Conservation (phyloP, 2,888 invertebrate species). For the Tipula helvola region DNA sequence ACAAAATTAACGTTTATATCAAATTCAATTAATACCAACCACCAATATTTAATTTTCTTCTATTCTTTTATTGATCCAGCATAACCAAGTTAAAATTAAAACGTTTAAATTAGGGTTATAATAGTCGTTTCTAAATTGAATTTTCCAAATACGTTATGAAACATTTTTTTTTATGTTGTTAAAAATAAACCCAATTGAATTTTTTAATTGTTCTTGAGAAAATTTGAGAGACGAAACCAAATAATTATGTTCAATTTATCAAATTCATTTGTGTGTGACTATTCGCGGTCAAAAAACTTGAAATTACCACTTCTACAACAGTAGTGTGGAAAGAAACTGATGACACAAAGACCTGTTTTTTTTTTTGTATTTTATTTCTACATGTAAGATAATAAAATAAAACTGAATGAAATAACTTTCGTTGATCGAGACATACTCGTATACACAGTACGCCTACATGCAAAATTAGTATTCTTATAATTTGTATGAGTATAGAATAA, state of each 20-base stretch:
- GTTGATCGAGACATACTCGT: neutral
- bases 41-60: no score
- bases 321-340: neutral
- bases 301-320: neutral
- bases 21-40: no score
- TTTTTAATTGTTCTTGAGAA: neutral
- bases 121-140: neutral
- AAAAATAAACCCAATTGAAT: neutral
- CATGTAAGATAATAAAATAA: neutral
- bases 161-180: neutral
- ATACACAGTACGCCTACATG: neutral
- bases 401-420: neutral
- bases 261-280: neutral
- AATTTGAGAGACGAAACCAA: neutral
- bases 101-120: no score
- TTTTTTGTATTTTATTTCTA: neutral
- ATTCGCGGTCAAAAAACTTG: neutral
- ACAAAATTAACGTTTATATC: no score
- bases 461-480: neutral
- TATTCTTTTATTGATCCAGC: no score
- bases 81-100: no score
- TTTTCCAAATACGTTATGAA: neutral
- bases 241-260: neutral
- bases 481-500: neutral
- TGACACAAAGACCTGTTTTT: neutral